Conservation (phyloP, 1,140 invertebrate genomes). For the Anastatus disparis region DNA sequence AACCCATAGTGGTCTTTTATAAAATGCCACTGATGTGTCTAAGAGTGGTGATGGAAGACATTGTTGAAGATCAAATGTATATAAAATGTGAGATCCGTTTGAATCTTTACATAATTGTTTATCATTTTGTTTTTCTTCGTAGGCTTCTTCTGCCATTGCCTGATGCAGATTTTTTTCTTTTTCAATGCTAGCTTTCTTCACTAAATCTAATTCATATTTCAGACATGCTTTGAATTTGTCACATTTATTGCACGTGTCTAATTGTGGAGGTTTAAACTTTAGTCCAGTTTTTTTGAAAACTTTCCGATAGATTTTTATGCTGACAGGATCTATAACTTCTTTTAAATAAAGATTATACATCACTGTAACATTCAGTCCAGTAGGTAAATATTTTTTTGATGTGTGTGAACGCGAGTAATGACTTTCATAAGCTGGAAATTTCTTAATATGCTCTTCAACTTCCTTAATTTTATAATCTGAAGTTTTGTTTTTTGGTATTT, state of each 20-base stretch:
- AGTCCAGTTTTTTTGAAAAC: neutral
- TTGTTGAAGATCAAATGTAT: neutral
- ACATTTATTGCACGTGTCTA: neutral
- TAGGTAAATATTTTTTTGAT: constrained; percentile 24
- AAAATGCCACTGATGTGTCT: neutral
- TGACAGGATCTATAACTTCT: neutral
- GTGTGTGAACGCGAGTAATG: constrained; percentile 23
- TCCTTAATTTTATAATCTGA: neutral
- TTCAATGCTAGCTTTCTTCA: neutral
- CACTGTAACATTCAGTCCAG: constrained; percentile 14
- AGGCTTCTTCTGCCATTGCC: too few species aligned
- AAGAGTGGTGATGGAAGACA: neutral
- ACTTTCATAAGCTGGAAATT: constrained; percentile 35
- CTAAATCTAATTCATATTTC: neutral
- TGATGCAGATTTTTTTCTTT: too few species aligned
- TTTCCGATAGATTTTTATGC: neutral
- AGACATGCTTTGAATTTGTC: neutral
- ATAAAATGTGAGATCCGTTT: neutral
- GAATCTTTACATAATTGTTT: too few species aligned
- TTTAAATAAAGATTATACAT: neutral
- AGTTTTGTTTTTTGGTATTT: neutral
- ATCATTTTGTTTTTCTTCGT: too few species aligned
- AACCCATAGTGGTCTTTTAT: neutral
- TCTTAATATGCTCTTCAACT: constrained; percentile 4
- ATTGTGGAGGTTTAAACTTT: neutral